Evolutionary conservation across 1,140 invertebrate species (phyloP), one percentile per base, ranked within the genome.

Genomic region (Drosophila kepulauana): DNA sequence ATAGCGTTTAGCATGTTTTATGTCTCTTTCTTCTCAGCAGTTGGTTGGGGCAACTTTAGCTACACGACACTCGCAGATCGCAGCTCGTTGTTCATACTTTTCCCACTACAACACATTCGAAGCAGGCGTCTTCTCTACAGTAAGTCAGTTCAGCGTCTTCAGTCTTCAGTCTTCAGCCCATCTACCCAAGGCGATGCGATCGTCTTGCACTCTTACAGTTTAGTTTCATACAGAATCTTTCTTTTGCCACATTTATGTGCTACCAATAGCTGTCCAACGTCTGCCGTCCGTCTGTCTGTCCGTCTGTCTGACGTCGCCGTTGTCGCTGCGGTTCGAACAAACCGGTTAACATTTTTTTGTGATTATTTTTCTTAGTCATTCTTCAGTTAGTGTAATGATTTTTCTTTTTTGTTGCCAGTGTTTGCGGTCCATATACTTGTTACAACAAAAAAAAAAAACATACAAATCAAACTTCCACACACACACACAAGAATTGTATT

Each of bases 341-440:
- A 87, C 82, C 82, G 82, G 81, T 84, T 84, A 82, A 84, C 72
- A 79, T 69, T 81, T 82, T 82, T 72, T 82, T 79, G 76, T 70
- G 82, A 89, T 87, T 84, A 89, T 87, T 84, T 86, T 89, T 87
- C 85, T 87, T 87, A 78, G 82, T 84, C 81, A 88, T 86, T 87
- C 79, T 66, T 72, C 72, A 87, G 78, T 81, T 65, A 82, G 66
- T 76, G 71, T 81, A 87, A 69, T 70, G 73, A 66, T 63, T 65
- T 77, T 71, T 64, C 45, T 35, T 69, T 71, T 52, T 62, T 64
- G 49, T 67, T 45, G 63, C 35, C 74, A 56, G 58, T 62, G 69
- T 64, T 56, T 57, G 61, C 61, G 48, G 62, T 64, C 49, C 62
- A 64, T 64, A 64, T 45, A 45, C 52, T 16, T 16, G 7, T 54